Evolutionary conservation across 2,113 vertebrate genomes (phyloP).

Genomic region (Melanocharis versteri): DNA sequence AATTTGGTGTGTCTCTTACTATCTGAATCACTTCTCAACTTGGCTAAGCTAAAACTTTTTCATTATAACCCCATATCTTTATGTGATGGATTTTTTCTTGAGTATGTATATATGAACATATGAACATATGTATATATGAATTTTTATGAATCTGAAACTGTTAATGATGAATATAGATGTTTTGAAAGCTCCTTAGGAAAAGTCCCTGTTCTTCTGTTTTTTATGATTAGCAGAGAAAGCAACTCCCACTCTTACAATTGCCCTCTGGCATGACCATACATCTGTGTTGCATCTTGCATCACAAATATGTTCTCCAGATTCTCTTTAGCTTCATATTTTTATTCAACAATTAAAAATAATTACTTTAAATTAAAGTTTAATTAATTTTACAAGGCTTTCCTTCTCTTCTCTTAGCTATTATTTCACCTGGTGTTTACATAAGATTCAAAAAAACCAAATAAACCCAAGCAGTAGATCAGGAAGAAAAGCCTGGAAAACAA

Average conservation of each 20-base stretch:
- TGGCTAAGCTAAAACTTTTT: background rate
- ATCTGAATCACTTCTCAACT: background rate
- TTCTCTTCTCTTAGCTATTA: background rate
- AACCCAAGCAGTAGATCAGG: background rate
- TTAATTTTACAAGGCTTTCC: background rate
- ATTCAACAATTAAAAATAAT: background rate
- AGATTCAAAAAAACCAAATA: background rate
- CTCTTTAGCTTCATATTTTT: background rate
- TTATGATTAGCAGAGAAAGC: background rate
- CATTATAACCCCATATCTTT: background rate
- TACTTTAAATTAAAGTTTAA: background rate
- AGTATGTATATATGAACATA: rapidly evolving
- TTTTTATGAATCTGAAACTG: background rate
- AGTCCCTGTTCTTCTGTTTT: background rate
- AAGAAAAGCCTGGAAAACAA: background rate
- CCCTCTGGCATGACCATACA: no score
- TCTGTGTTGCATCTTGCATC: background rate
- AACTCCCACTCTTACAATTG: background rate
- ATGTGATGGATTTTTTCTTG: background rate
- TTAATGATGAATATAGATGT: background rate
- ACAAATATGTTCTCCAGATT: background rate
- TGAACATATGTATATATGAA: rapidly evolving
- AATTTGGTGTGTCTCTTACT: background rate
- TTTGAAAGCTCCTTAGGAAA: background rate
- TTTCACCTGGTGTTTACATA: background rate